Percentiles rank a stretch among this genome's conserved stretches.
These are phyloP conservation scores for Scolanthus callimorphus DNA, from an alignment of 92 coral and sea anemone species.

Conservation along the genomic window DNA sequence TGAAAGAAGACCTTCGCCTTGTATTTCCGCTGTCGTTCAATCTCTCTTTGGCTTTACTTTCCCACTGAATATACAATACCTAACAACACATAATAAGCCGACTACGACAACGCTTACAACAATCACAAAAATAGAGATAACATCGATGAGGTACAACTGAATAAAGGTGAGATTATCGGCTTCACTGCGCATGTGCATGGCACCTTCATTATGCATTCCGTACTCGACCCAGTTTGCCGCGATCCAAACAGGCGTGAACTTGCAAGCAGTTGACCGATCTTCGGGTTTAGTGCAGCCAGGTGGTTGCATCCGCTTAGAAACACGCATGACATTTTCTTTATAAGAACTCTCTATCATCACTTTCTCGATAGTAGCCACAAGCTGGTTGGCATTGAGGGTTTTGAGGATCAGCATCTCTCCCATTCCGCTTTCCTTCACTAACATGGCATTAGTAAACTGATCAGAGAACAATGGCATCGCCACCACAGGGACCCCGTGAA, in stretches of 20 bases:
- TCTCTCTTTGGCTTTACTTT: too few relatives aligned
- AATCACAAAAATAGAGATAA: slow-evolving; percentile 16
- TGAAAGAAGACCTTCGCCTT: too few relatives aligned
- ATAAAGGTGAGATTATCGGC: slow-evolving; percentile 41
- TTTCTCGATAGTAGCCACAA: slow-evolving; percentile 28
- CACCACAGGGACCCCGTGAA: too few relatives aligned
- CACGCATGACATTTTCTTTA: slow-evolving; percentile 22
- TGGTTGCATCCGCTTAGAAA: slow-evolving; percentile 44
- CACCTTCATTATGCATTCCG: slow-evolving; percentile 43
- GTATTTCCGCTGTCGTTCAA: too few relatives aligned
- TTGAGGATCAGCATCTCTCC: slow-evolving; percentile 41
- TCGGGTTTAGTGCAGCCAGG: too few relatives aligned
- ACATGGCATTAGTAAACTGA: slow-evolving; percentile 51
- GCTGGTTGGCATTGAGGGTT: slow-evolving; percentile 23
- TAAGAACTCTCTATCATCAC: slow-evolving; percentile 31
- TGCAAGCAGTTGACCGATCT: too few relatives aligned
- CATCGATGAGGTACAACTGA: slow-evolving; percentile 57
- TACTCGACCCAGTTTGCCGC: slow-evolving; percentile 80
- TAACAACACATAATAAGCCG: too few relatives aligned
- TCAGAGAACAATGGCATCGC: slow-evolving; percentile 54
- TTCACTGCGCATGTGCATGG: slow-evolving; percentile 52
- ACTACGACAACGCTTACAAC: too few relatives aligned
- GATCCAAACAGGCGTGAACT: slow-evolving; percentile 38
- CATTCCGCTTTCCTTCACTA: slow-evolving; percentile 43
- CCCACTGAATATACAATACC: too few relatives aligned